Percentiles rank a stretch among this genome's conserved stretches.
Conservation (phyloP, 2,888 invertebrate genomes). For the Rhopalosiphum nymphaeae region DNA sequence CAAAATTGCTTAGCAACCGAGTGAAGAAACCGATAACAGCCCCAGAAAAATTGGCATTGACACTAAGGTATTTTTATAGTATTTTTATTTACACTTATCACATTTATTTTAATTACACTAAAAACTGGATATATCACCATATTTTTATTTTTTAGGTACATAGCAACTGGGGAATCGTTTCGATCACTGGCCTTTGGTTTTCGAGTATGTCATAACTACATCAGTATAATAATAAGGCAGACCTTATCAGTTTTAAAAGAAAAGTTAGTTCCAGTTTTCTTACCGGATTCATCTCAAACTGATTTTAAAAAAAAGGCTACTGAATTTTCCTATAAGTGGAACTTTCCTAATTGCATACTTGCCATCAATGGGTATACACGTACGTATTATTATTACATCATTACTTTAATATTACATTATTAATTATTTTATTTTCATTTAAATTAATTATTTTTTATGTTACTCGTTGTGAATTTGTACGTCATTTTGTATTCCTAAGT, state of each 20-base stretch:
- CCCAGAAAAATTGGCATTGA: slow-evolving; percentile 36
- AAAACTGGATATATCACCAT: neutral
- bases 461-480: too few species aligned
- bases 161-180: slow-evolving; percentile 41
- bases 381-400: too few species aligned
- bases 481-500: too few species aligned
- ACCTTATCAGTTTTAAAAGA: slow-evolving; percentile 41
- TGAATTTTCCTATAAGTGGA: too few species aligned
- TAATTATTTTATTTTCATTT: too few species aligned
- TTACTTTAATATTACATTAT: neutral
- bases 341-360: too few species aligned
- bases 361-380: too few species aligned
- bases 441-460: too few species aligned
- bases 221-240: slow-evolving; percentile 38
- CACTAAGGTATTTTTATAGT: neutral
- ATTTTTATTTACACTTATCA: slow-evolving; percentile 9
- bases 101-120: slow-evolving; percentile 15
- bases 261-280: slow-evolving; percentile 38
- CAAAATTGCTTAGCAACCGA: neutral
- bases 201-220: slow-evolving; percentile 33
- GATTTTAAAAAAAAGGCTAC: too few species aligned
- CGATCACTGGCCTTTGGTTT: slow-evolving; percentile 39
- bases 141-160: slow-evolving; percentile 45
- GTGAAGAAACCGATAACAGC: too few species aligned
- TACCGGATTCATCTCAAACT: slow-evolving; percentile 34